These are phyloP conservation scores for Cryptocephalus moraei DNA, from an alignment of 2,888 invertebrate species.

Conservation along the genomic window DNA sequence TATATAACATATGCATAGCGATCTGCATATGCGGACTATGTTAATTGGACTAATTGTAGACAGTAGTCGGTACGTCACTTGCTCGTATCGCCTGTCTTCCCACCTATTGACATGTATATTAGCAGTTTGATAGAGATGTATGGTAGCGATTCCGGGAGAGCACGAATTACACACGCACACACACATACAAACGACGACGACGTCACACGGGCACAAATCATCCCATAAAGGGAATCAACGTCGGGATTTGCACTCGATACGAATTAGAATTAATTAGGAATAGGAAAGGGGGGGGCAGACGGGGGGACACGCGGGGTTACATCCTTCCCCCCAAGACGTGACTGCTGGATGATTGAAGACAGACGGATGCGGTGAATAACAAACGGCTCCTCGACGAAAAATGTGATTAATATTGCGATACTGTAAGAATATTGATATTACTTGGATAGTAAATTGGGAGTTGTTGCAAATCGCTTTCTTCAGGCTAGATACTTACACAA, in stretches of 20 bases:
- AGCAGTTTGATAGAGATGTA: conserved; percentile 27
- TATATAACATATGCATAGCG: conserved; percentile 19
- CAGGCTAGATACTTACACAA: too few relatives aligned
- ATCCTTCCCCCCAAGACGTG: too few relatives aligned
- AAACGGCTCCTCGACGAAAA: too few relatives aligned
- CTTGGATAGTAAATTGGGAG: too few relatives aligned
- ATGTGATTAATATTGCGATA: too few relatives aligned
- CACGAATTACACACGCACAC: conserved; percentile 11
- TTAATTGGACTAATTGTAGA: conserved; percentile 35
- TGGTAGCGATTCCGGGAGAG: conserved; percentile 14
- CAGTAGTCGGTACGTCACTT: conserved; percentile 26
- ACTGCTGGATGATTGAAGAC: too few relatives aligned
- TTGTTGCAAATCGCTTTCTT: too few relatives aligned
- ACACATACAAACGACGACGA: conserved; percentile 14
- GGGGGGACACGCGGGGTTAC: too few relatives aligned
- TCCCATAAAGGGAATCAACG: conserved; percentile 12
- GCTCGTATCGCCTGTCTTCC: conserved; percentile 23
- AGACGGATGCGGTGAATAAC: too few relatives aligned
- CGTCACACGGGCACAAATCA: conserved; percentile 18
- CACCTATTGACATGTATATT: conserved; percentile 31
- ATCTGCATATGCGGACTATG: conserved; percentile 32
- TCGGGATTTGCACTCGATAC: conserved; percentile 8
- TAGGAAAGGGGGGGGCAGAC: background rate
- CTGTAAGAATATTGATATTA: too few relatives aligned
- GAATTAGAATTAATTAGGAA: conserved; percentile 12